These are phyloP conservation scores for Babylonia areolata DNA, from an alignment of 1,140 invertebrate genomes.

Conservation along the genomic window DNA sequence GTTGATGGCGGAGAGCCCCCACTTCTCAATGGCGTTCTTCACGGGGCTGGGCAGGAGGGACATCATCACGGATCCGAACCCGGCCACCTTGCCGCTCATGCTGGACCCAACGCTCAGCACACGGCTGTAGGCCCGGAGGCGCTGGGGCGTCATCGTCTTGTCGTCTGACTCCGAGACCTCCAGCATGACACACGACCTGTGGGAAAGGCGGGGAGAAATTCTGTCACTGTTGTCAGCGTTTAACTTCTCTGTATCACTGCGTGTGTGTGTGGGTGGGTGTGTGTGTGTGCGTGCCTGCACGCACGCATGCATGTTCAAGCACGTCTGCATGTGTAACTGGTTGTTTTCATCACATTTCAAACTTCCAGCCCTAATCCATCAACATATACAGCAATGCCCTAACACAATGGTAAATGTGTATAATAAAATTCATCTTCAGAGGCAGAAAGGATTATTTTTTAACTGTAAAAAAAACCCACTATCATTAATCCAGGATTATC, in stretches of 20 bases:
- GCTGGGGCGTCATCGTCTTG: conserved; percentile 58
- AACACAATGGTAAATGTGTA: too few relatives aligned
- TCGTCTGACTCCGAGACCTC: conserved; percentile 71
- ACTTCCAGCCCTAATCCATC: too few relatives aligned
- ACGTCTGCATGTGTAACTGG: not conserved
- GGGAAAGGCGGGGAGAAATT: not conserved
- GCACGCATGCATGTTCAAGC: not conserved
- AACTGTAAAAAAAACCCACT: too few relatives aligned
- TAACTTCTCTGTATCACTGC: not conserved
- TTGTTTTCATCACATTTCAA: too few relatives aligned
- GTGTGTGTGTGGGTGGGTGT: not conserved
- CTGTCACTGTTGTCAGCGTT: too few relatives aligned
- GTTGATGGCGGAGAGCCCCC: conserved; percentile 78
- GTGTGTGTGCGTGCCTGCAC: conserved; percentile 7
- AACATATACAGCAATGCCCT: too few relatives aligned
- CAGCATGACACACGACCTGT: conserved; percentile 77
- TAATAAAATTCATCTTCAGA: too few relatives aligned
- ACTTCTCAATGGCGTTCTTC: conserved; percentile 81
- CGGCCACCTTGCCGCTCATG: conserved; percentile 76
- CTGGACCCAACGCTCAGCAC: conserved; percentile 81
- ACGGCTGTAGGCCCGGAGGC: conserved; percentile 75
- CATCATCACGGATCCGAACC: conserved; percentile 79
- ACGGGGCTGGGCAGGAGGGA: conserved; percentile 80
- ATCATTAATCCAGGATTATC: too few relatives aligned
- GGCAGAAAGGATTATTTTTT: too few relatives aligned